These are phyloP conservation scores for Zelostemma sp. DNA, from an alignment of 1,140 invertebrate species.

Conservation along the genomic window DNA sequence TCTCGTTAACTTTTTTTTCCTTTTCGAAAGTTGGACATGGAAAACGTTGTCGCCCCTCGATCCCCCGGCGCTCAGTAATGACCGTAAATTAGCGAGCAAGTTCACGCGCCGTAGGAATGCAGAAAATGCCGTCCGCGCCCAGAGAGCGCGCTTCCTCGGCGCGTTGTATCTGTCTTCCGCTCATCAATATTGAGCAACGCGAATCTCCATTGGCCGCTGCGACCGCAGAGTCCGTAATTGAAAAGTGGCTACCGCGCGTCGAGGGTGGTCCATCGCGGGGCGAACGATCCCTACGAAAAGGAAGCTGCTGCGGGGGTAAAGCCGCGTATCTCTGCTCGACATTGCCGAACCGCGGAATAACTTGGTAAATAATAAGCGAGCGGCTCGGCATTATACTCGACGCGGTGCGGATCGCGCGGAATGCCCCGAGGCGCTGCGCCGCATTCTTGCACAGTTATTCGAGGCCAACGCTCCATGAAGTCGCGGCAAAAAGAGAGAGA, in stretches of 20 bases:
- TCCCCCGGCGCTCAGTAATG: background rate
- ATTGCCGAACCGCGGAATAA: conserved; percentile 2
- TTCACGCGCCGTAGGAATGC: background rate
- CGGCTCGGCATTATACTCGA: background rate
- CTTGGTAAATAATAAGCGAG: conserved; percentile 1
- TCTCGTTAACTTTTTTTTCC: too few relatives aligned
- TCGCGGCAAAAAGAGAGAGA: background rate
- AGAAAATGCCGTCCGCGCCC: conserved; percentile 1
- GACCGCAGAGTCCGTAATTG: background rate
- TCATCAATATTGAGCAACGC: conserved; percentile 1
- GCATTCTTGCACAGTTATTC: conserved; percentile 4
- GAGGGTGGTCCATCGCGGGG: too few relatives aligned
- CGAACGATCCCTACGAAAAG: too few relatives aligned
- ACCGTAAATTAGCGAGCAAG: background rate
- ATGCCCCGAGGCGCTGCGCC: conserved; percentile 3
- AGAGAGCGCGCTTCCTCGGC: background rate
- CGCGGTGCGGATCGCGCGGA: background rate
- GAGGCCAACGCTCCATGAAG: conserved; percentile 4
- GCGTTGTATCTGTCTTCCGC: background rate
- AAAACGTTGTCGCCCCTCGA: too few relatives aligned
- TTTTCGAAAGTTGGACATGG: too few relatives aligned
- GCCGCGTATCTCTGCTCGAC: too few relatives aligned
- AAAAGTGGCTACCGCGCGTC: background rate
- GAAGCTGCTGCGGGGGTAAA: too few relatives aligned
- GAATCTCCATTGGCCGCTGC: background rate